Conservation (phyloP, 2,888 invertebrate genomes). For the Dynastes tityus region DNA sequence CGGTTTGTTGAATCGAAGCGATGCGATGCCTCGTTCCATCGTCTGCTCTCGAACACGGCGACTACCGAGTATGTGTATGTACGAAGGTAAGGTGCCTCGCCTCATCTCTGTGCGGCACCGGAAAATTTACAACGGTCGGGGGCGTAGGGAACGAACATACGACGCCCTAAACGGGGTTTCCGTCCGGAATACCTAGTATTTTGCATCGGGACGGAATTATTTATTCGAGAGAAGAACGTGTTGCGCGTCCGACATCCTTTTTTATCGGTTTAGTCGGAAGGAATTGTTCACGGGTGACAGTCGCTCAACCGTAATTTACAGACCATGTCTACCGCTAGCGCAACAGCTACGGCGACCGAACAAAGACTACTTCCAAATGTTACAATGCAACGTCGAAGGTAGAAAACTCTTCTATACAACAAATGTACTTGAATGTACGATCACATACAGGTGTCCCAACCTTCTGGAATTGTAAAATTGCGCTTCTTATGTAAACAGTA, state of each 20-base stretch:
- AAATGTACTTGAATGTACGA: too few species aligned
- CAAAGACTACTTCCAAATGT: background rate
- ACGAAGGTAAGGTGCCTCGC: too few species aligned
- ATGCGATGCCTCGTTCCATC: slow-evolving; percentile 1
- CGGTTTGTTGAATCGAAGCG: slow-evolving; percentile 31
- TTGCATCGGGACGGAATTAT: slow-evolving; percentile 51
- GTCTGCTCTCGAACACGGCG: slow-evolving; percentile 25
- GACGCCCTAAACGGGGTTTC: slow-evolving; percentile 43
- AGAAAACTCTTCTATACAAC: background rate
- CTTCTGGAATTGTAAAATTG: too few species aligned
- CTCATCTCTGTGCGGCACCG: background rate
- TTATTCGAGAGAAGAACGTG: slow-evolving; percentile 46
- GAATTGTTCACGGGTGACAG: slow-evolving; percentile 45
- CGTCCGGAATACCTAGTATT: slow-evolving; percentile 47
- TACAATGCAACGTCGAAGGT: background rate
- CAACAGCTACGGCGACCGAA: background rate
- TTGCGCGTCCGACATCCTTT: slow-evolving; percentile 39
- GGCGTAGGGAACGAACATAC: slow-evolving; percentile 37
- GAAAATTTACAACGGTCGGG: slow-evolving; percentile 43
- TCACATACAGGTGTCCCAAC: too few species aligned
- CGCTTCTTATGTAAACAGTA: too few species aligned
- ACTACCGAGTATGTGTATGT: slow-evolving; percentile 1
- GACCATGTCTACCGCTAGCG: background rate
- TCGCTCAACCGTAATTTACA: slow-evolving; percentile 35
- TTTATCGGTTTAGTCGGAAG: slow-evolving; percentile 44